A percentile compares a stretch with the other conserved stretches of the same genome.
phyloP scores from a whole-genome alignment of 2,797 vertebrate genomes.

The Thunnus albacares region DNA sequence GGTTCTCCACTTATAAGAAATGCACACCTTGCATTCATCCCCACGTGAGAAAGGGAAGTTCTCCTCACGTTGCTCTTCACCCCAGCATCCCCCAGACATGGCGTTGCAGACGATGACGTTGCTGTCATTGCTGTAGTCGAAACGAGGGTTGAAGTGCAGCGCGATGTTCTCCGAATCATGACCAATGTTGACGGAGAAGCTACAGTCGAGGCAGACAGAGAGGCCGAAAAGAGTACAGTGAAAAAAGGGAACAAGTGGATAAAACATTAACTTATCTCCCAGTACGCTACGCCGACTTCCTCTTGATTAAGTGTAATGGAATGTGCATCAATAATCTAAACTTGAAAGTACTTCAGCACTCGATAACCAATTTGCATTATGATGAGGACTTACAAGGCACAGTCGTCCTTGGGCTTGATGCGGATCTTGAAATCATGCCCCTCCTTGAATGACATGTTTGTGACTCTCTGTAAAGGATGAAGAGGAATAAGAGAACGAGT shows the following conservation, averaged over 20 bases:
- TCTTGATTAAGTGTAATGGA: background rate
- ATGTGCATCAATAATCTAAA: background rate
- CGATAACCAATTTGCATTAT: background rate
- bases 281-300: background rate
- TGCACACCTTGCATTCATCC: constrained; percentile 83
- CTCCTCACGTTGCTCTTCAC: constrained; percentile 41
- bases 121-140: constrained; percentile 7
- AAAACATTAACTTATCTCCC: background rate
- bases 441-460: constrained; percentile 81
- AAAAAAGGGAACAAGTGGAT: background rate
- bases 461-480: constrained; percentile 67
- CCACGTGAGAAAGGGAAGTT: constrained; percentile 79
- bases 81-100: constrained; percentile 77
- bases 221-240: background rate
- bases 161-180: constrained; percentile 76
- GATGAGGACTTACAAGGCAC: constrained; percentile 37
- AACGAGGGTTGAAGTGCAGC: constrained; percentile 87
- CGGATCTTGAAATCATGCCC: constrained; percentile 84
- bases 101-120: constrained; percentile 80
- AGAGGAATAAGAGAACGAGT: background rate
- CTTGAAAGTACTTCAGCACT: background rate
- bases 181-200: constrained; percentile 87
- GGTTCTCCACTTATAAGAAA: background rate
- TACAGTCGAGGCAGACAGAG: constrained; percentile 36
- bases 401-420: constrained; percentile 58